Evolutionary conservation across 2,113 vertebrate genomes (phyloP).

Genomic region (Nettapus auritus): DNA sequence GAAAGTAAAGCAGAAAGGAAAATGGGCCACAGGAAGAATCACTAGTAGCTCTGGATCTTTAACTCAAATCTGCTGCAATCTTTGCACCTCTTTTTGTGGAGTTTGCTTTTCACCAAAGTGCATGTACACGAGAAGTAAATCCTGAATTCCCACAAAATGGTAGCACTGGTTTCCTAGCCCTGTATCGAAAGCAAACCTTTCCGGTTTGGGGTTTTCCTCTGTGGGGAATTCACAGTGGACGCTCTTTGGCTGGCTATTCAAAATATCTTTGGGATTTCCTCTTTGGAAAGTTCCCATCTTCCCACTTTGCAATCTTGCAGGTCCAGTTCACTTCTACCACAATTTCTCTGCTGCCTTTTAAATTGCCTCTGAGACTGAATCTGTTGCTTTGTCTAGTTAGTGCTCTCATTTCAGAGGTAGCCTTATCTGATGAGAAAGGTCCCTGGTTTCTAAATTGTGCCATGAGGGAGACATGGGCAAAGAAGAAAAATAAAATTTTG

Average conservation of each 20-base stretch:
- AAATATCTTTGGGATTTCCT: constrained; percentile 49
- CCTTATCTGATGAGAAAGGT: constrained; percentile 36
- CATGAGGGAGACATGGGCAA: background rate
- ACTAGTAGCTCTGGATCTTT: background rate
- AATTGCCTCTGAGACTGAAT: constrained; percentile 9
- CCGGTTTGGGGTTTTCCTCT: constrained; percentile 20
- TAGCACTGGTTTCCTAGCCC: background rate
- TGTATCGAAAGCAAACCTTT: background rate
- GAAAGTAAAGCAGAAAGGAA: background rate
- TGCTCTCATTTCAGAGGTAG: constrained; percentile 27
- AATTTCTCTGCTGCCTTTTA: background rate
- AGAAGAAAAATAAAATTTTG: constrained; percentile 13
- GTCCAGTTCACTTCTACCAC: background rate
- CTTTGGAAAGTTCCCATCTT: constrained; percentile 38
- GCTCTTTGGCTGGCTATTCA: background rate
- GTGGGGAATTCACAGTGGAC: background rate
- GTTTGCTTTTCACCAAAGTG: background rate
- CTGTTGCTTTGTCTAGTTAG: background rate
- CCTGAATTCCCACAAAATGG: background rate
- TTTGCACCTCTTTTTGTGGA: background rate
- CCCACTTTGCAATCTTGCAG: background rate
- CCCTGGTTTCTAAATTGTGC: constrained; percentile 6
- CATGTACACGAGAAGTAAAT: background rate
- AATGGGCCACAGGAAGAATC: background rate
- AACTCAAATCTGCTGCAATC: background rate